Evolutionary conservation across 37 sponge, comb jelly and placozoan genomes (phyloP), one percentile per base, ranked within the genome.

Genomic region (Spongilla lacustris): DNA sequence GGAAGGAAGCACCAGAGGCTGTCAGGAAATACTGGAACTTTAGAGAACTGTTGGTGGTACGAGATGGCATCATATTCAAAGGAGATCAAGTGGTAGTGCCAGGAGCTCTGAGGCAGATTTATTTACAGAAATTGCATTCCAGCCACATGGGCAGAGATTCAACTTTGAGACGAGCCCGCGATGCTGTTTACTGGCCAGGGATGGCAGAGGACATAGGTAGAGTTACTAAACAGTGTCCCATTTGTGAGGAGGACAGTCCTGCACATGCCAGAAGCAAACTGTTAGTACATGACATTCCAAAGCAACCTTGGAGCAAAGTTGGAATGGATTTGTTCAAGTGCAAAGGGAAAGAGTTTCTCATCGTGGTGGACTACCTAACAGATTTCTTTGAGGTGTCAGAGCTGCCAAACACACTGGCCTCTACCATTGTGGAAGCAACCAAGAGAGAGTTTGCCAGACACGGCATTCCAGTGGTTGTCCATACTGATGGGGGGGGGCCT

Each of bases 361-460:
- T 85, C 37, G 38, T 79, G 29, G 86, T 86, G 27, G 86, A 86
- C 58, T 79, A 78, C 71, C 71, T 79, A 28, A 66, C 80, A 28
- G 36, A 77, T 31, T 79, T 73, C 31, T 30, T 36, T 37, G 75
- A 80, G 27, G 68, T 79, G 25, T 29, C n/a, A n/a, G 22, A 70
- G 67, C 68, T 82, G 22, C 31, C 83, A 68, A 27, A 84, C 29
- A 82, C 78, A 26, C 75, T 77, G 29, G 31, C 83, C 35, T 50
- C 66, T 27, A 37, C 26, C 69, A 66, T 75, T 23, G 41, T 83
- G 19, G 70, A n/a, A 24, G 38, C 83, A 38, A 36, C 71, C 38
- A 88, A 88, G 89, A 48, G 48, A 11, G 33, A 50, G 69, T 87
- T 87, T 67, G 71, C 83, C 12, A 22, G 78, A 77, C 70, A 88